Evolutionary conservation across 2,888 invertebrate species (phyloP).

Genomic region (Stenodema calcarata): DNA sequence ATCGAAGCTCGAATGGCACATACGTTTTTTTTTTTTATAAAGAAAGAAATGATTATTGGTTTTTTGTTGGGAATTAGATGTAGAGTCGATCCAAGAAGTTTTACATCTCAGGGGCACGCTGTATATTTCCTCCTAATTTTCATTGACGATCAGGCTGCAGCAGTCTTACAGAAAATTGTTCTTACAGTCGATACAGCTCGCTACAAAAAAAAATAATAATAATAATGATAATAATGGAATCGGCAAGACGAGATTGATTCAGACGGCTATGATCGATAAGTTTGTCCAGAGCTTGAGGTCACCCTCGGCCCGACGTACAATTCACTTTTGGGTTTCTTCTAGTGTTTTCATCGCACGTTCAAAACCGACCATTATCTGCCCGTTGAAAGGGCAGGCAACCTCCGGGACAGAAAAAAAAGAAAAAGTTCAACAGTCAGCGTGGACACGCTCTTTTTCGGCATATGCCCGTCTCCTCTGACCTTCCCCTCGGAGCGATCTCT

Average conservation of each 20-base stretch:
- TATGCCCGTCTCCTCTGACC: conserved; percentile 13
- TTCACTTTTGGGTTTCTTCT: neutral
- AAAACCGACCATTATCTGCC: neutral
- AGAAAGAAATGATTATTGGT: no score
- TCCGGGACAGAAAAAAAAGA: conserved; percentile 12
- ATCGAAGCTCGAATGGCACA: no score
- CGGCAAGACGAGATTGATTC: neutral
- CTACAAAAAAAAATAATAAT: no score
- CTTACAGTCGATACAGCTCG: no score
- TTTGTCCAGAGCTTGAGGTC: neutral
- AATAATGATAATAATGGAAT: no score
- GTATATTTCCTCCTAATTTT: no score
- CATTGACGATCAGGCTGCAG: no score
- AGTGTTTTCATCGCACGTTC: neutral
- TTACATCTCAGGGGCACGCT: no score
- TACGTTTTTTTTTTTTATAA: no score
- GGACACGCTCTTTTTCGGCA: conserved; percentile 12
- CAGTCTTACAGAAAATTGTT: no score
- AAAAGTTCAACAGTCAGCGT: neutral
- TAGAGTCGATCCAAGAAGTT: no score
- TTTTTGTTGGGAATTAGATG: no score
- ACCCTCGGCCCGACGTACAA: neutral
- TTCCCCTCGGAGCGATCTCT: neutral
- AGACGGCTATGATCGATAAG: neutral
- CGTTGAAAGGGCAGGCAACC: neutral